A percentile compares a stretch with the other conserved stretches of the same genome.
phyloP scores from a whole-genome alignment of 2,113 vertebrate species.

The Aptenodytes patagonicus region DNA sequence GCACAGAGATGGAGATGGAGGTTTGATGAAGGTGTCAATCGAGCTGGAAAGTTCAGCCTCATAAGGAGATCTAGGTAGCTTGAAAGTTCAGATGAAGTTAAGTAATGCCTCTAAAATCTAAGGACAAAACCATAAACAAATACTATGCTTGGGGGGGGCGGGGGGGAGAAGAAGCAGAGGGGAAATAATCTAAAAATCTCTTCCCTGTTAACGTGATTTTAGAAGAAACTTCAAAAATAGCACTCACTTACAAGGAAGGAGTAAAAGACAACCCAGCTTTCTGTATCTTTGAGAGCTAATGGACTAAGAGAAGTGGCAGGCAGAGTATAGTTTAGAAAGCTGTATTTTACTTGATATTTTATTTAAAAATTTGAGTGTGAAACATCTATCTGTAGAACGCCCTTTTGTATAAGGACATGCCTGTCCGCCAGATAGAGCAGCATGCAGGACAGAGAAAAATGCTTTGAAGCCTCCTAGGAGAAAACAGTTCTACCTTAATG shows the following conservation, averaged over 20 bases:
- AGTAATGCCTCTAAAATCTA: not conserved
- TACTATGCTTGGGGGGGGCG: not conserved
- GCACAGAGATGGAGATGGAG: not conserved
- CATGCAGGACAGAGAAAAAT: conserved; percentile 3
- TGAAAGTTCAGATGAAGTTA: not conserved
- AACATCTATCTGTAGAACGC: conserved; percentile 16
- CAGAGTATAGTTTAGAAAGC: not conserved
- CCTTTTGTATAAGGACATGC: not conserved
- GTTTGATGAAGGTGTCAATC: not conserved
- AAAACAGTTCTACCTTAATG: conserved; percentile 37
- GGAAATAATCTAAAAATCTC: not conserved
- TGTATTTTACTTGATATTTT: conserved; percentile 18
- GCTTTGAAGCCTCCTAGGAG: conserved; percentile 32
- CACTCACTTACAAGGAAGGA: not conserved
- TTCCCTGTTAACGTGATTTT: not conserved
- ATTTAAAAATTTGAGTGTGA: not conserved
- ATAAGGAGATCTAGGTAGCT: not conserved
- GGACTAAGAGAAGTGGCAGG: not conserved
- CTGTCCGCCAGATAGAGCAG: conserved; percentile 6
- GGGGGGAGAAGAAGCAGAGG: not conserved
- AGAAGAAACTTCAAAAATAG: not conserved
- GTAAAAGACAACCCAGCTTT: not conserved
- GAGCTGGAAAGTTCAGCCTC: not conserved
- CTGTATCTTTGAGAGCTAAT: not conserved
- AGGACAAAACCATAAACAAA: not conserved